phyloP scores from a whole-genome alignment of 1,140 invertebrate genomes.

The Aphaenogaster rudis region DNA sequence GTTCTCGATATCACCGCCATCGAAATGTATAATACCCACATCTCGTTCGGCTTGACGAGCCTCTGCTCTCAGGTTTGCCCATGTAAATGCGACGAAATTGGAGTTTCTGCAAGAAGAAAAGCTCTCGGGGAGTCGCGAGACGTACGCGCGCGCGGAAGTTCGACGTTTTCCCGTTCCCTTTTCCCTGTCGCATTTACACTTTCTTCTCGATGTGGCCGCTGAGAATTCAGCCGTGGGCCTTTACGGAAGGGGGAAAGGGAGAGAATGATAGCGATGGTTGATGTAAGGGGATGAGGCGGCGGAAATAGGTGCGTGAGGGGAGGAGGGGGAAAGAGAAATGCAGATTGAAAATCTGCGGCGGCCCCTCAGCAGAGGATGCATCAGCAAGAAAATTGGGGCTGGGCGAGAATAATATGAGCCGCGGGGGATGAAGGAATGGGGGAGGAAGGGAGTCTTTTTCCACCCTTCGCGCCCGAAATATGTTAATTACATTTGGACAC shows the following conservation, averaged over 20 bases:
- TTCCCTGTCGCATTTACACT: slow-evolving; percentile 59
- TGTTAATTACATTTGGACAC: slow-evolving; percentile 73
- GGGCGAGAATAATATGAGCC: slow-evolving; percentile 72
- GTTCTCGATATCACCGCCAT: slow-evolving; percentile 30
- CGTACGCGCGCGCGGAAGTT: slow-evolving; percentile 16
- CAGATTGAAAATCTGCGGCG: slow-evolving; percentile 76
- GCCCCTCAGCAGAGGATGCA: slow-evolving; percentile 69
- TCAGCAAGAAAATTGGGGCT: slow-evolving; percentile 75
- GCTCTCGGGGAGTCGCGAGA: slow-evolving; percentile 46
- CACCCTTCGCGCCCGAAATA: slow-evolving; percentile 64
- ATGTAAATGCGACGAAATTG: slow-evolving; percentile 62
- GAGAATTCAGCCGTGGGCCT: slow-evolving; percentile 57
- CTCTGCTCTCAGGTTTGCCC: slow-evolving; percentile 54
- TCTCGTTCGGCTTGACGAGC: slow-evolving; percentile 44
- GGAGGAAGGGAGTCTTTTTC: slow-evolving; percentile 64
- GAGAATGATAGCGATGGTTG: not conserved
- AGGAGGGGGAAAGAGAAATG: slow-evolving; percentile 67
- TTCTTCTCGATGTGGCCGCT: slow-evolving; percentile 27
- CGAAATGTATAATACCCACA: slow-evolving; percentile 49
- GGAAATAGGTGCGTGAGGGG: slow-evolving; percentile 44
- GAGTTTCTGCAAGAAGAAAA: slow-evolving; percentile 59
- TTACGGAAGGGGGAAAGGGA: not conserved
- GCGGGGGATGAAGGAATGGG: slow-evolving; percentile 40
- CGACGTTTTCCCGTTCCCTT: slow-evolving; percentile 31
- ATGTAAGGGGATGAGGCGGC: not conserved